Percentiles rank a stretch among this genome's conserved stretches.
Evolutionary conservation across 2,797 vertebrate species (phyloP).

Genomic region (Mormyrus hasselquistii): DNA sequence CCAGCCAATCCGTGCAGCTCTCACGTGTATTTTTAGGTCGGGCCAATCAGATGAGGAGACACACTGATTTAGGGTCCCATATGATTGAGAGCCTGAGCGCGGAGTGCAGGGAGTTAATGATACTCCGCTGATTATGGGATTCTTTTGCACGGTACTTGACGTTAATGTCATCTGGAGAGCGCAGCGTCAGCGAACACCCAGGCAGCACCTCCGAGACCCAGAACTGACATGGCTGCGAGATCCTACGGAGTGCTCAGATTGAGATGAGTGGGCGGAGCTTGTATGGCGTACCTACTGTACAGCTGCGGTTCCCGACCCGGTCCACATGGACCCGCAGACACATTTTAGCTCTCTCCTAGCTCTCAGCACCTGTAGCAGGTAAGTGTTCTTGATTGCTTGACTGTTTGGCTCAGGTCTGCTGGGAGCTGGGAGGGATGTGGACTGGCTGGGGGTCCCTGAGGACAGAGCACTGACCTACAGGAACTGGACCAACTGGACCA

Average conservation of each 20-base stretch:
- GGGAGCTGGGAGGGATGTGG: neutral
- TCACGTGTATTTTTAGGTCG: neutral
- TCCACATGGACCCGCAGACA: neutral
- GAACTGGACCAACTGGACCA: neutral
- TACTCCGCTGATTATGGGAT: constrained; percentile 27
- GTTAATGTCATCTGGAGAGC: constrained; percentile 26
- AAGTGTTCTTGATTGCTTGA: neutral
- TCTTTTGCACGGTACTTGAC: constrained; percentile 26
- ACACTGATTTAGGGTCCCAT: constrained; percentile 11
- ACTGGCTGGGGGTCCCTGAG: neutral
- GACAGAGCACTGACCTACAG: neutral
- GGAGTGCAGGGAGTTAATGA: constrained; percentile 22
- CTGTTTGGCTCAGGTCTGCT: neutral
- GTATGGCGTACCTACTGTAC: neutral
- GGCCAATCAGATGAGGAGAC: constrained; percentile 13
- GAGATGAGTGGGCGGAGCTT: neutral
- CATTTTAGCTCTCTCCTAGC: neutral
- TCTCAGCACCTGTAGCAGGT: neutral
- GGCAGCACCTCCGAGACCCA: neutral
- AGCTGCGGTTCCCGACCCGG: neutral
- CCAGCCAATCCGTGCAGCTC: neutral
- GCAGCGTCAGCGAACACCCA: neutral
- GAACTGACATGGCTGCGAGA: neutral
- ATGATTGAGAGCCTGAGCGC: constrained; percentile 10
- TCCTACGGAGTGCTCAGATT: neutral